Percentiles rank a stretch among this genome's conserved stretches.
Evolutionary conservation across 2,888 invertebrate species (phyloP).

Genomic region (Microlaimidae sp.): DNA sequence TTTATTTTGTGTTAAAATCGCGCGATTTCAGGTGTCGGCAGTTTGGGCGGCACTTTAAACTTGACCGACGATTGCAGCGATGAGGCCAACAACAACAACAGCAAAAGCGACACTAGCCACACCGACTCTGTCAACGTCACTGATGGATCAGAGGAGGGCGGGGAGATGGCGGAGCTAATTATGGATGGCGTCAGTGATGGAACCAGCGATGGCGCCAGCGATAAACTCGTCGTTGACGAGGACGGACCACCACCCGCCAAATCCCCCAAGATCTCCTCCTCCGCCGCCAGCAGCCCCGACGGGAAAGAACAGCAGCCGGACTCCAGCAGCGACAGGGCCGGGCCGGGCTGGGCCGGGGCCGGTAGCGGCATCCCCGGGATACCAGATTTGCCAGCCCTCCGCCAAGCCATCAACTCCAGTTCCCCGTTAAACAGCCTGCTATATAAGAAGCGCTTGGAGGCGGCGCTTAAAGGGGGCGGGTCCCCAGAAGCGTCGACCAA

Average conservation of each 20-base stretch:
- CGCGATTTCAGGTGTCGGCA: conserved; percentile 4
- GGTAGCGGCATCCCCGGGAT: too few species aligned
- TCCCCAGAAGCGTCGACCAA: not conserved
- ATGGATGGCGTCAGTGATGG: too few species aligned
- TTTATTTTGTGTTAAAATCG: too few species aligned
- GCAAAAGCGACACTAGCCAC: not conserved
- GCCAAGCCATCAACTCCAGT: not conserved
- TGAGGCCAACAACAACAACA: not conserved
- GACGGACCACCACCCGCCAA: not conserved
- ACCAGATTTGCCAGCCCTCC: not conserved
- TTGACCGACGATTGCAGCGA: not conserved
- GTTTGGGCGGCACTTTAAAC: conserved; percentile 1
- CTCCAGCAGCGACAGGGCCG: not conserved
- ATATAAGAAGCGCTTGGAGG: conserved; percentile 16
- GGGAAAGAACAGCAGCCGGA: not conserved
- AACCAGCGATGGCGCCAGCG: too few species aligned
- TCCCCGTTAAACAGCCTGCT: conserved; percentile 15
- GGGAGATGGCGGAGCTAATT: too few species aligned
- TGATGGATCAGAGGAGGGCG: not conserved
- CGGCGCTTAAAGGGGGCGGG: not conserved
- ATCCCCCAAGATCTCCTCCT: not conserved
- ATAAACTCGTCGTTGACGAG: too few species aligned
- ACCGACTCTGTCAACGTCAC: not conserved
- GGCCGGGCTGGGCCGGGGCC: too few species aligned
- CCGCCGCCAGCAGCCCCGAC: not conserved